Conservation (phyloP, 2,888 invertebrate species). For the Apeira syringaria region DNA sequence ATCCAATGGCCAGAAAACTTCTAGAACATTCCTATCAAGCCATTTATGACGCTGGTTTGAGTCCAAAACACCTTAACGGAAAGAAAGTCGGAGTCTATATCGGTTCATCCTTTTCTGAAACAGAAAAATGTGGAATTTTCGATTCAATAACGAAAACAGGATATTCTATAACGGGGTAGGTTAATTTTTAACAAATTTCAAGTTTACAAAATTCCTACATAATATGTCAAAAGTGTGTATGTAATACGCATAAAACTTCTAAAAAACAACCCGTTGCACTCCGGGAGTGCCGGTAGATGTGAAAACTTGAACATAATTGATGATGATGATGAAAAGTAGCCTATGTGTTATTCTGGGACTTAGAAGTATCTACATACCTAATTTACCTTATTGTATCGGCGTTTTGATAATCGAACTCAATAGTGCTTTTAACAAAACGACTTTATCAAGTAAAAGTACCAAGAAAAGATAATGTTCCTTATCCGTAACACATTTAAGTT, state of each 20-base stretch:
- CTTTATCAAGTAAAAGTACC: too few relatives aligned
- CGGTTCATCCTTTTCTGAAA: constrained; percentile 82
- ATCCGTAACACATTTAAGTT: too few relatives aligned
- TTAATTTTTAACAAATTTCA: neutral
- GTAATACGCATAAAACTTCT: neutral
- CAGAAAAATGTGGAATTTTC: constrained; percentile 63
- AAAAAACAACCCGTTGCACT: neutral
- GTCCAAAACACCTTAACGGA: constrained; percentile 82
- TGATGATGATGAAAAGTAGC: too few relatives aligned
- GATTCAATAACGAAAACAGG: constrained; percentile 29
- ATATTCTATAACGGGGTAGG: constrained; percentile 55
- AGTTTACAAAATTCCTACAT: too few relatives aligned
- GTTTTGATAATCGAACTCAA: too few relatives aligned
- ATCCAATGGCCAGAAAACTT: constrained; percentile 85
- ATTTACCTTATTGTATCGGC: too few relatives aligned
- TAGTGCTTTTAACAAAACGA: too few relatives aligned
- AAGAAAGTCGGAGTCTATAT: constrained; percentile 76
- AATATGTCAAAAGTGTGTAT: neutral
- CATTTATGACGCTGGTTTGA: constrained; percentile 86
- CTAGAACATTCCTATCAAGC: constrained; percentile 89
- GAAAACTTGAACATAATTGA: neutral
- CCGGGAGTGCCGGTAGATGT: neutral
- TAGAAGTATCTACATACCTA: too few relatives aligned
- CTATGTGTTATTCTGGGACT: too few relatives aligned
- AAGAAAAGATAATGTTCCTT: too few relatives aligned